These are phyloP conservation scores for Hirtodrosophila trivittata DNA, from an alignment of 2,888 invertebrate genomes.

Conservation along the genomic window DNA sequence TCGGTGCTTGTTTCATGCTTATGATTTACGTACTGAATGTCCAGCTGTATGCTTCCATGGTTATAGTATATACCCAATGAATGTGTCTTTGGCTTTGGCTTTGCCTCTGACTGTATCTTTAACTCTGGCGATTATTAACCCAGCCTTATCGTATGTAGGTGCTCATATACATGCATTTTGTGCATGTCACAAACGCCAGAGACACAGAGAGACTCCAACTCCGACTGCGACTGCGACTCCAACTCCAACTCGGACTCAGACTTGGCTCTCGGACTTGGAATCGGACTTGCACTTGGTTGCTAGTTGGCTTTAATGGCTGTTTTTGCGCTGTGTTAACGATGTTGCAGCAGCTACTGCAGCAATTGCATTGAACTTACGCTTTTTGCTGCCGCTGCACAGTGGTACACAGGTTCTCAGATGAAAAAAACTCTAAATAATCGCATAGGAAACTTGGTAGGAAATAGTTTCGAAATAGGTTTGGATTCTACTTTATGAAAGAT, in stretches of 20 bases:
- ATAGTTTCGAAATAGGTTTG: too few species aligned
- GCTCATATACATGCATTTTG: constrained; percentile 80
- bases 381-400: constrained; percentile 50
- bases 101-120: constrained; percentile 6
- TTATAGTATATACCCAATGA: too few species aligned
- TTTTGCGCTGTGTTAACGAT: constrained; percentile 74
- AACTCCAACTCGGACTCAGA: constrained; percentile 17
- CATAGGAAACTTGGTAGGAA: too few species aligned
- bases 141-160: constrained; percentile 69
- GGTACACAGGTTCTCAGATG: too few species aligned
- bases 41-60: constrained; percentile 28
- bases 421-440: too few species aligned
- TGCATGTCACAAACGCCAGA: constrained; percentile 73
- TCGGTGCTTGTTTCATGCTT: constrained; percentile 51
- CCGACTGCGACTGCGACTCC: background rate
- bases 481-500: too few species aligned
- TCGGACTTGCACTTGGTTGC: constrained; percentile 11
- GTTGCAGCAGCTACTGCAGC: constrained; percentile 67
- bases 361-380: constrained; percentile 67
- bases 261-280: constrained; percentile 29
- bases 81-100: constrained; percentile 27
- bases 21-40: constrained; percentile 73
- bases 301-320: constrained; percentile 70
- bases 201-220: constrained; percentile 21
- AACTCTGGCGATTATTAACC: constrained; percentile 66